Base-by-base conservation (phyloP, 2,113 vertebrate species). In the Phoxinus phoxinus region DNA sequence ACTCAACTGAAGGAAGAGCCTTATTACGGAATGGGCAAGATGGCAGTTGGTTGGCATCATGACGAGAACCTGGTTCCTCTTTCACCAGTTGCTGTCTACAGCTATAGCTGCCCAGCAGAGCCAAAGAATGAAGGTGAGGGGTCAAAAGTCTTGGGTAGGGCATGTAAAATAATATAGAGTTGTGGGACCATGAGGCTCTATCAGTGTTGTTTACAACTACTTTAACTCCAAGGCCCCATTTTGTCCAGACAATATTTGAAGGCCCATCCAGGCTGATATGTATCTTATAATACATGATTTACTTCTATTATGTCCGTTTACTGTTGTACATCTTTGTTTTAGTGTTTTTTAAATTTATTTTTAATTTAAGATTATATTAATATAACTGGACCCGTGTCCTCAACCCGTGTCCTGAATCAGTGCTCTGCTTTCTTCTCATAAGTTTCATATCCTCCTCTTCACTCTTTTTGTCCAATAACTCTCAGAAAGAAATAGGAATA, bases 41-140 rank as follows among this genome's bases (percentile, higher is more conserved):
- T 99, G 98, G 98, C 98, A 0, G 98, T 99, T 85, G 97, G 98
- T 88, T 99, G 98, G 98, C 98, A 99, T 89, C 98, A 98, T 0
- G 98, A 99, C 0, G 98, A 99, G 92, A 99, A 98, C 86, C 94
- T 99, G 88, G 94, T 98, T 89, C 95, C 94, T 51, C 93, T 94
- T 88, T 97, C 98, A 0, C 94, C 97, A 0, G 96, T 99, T 81
- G 98, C 97, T 6, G 98, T 99, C 86, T 99, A 99, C 94, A 99
- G 92, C 91, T 97, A 97, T 74, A 98, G 93, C 94, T 96, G 96
- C 88, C 94, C 95, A 86, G 95, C 96, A 72, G 90, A 94, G 84
- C 92, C 51, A 83, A 89, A 85, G 72, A 46, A 67, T 73, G 78
- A 86, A 86, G 87, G 87, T 89, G 63, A 85, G 83, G 15, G 37